phyloP scores from a whole-genome alignment of 2,888 invertebrate species.

The Erynnis tages region DNA sequence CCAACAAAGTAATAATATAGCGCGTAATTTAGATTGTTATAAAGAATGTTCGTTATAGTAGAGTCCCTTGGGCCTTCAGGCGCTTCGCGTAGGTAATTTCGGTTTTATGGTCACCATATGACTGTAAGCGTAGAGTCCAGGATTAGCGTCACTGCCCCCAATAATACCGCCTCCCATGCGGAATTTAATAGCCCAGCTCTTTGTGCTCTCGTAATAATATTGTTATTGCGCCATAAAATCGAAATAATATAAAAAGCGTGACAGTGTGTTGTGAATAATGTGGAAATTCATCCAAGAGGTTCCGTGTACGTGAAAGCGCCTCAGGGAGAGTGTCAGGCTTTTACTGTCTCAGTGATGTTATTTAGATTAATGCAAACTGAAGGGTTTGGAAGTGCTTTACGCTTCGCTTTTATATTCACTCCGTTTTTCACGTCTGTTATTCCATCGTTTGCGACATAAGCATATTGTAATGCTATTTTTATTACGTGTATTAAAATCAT shows the following conservation, averaged over 20 bases:
- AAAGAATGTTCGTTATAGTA: constrained; percentile 31
- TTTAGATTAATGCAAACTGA: constrained; percentile 15
- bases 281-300: constrained; percentile 15
- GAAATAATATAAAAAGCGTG: constrained; percentile 30
- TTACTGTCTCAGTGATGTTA: constrained; percentile 18
- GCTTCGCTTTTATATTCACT: constrained; percentile 4
- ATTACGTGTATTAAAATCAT: too few species aligned
- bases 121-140: not conserved
- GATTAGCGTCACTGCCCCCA: constrained; percentile 7
- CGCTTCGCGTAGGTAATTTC: constrained; percentile 26
- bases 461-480: not conserved
- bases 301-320: constrained; percentile 13
- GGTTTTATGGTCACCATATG: constrained; percentile 26
- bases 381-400: not conserved
- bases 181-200: constrained; percentile 14
- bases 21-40: constrained; percentile 19
- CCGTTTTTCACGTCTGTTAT: not conserved
- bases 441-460: constrained; percentile 1
- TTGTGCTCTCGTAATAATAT: constrained; percentile 28
- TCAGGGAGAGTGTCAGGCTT: constrained; percentile 10
- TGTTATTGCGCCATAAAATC: constrained; percentile 31
- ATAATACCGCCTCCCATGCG: not conserved
- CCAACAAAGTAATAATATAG: not conserved
- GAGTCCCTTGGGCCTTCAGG: constrained; percentile 25
- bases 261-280: constrained; percentile 14